Base-by-base conservation (phyloP, 2,888 invertebrate genomes). In the Ceraclea dissimilis region DNA sequence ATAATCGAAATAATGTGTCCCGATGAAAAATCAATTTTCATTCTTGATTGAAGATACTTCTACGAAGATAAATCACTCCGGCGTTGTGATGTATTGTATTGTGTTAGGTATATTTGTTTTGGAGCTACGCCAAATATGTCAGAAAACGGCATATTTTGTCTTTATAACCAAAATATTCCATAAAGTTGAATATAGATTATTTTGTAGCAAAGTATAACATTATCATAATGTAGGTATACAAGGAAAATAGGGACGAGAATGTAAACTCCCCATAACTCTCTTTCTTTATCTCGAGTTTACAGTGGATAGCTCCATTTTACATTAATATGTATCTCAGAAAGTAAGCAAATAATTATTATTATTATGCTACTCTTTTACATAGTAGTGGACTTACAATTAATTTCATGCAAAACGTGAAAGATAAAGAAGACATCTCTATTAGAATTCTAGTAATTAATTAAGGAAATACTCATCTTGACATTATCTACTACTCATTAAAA, bases 1-100 rank as follows among this genome's bases (percentile, higher is more conserved):
- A 56, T 56, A 56, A 51, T 56, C 52, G 51, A 52, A 56, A 54
- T 39, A 26, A 26, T 26, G 20, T 55, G 26, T 26, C 17, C 39
- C 49, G 54, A 33, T 44, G 49, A 50, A 31, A 44, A 55, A 55
- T 51, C 55, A 46, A 55, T 55, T 54, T 55, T 22, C 46, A 26
- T 20, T 49, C 49, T 16, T 46, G 49, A 49, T 49, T 26, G 49
- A 49, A 49, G 49, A 49, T 49, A 26, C 20, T 39, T 26, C 4
- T 26, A n/a, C 10, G 8, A 26, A 49, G 49, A 49, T 49, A 49
- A 49, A 49, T 49, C 19, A 49, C 26, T 17, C 26, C 26, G n/a
- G n/a, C n/a, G n/a, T n/a, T n/a, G n/a, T n/a, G 49, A 5, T 17
- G 46, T 46, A 13, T 5, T 11, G 13, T 17, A 49, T 26, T 17